A percentile compares a stretch with the other conserved stretches of the same genome.
Conservation (phyloP, 23 tunicate species). For the Trididemnum nubilum region DNA sequence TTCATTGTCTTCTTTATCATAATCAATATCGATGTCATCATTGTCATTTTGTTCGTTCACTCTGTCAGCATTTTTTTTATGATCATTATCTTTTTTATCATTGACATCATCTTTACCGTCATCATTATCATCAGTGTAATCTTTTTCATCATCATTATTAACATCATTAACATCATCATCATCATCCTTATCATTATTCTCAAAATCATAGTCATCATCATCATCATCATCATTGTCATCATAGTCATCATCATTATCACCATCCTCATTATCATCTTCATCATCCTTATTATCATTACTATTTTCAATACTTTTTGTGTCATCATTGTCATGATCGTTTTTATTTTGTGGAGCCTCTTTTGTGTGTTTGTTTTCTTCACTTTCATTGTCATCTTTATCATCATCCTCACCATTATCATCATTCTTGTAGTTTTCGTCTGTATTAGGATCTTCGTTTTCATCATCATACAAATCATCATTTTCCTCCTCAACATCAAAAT, state of each 20-base stretch:
- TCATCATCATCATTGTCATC: slow-evolving; percentile 21
- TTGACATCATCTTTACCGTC: slow-evolving; percentile 3
- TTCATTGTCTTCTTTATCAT: slow-evolving; percentile 6
- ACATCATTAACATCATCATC: slow-evolving; percentile 14
- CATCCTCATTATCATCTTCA: slow-evolving; percentile 19
- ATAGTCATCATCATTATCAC: too few species aligned
- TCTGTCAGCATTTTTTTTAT: not conserved
- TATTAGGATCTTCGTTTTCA: not conserved
- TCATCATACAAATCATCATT: not conserved
- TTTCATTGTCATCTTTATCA: not conserved
- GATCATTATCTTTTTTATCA: slow-evolving; percentile 5
- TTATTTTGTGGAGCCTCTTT: not conserved
- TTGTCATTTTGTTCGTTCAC: not conserved
- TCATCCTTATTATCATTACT: not conserved
- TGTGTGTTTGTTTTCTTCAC: not conserved
- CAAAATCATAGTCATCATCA: slow-evolving; percentile 21
- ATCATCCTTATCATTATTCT: not conserved
- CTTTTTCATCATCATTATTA: slow-evolving; percentile 11
- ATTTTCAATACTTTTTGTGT: not conserved
- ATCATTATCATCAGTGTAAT: slow-evolving; percentile 2
- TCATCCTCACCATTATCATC: not conserved
- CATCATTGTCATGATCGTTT: not conserved
- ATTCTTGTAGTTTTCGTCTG: too few species aligned
- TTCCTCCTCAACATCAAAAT: not conserved
- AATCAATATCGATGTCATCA: slow-evolving; percentile 9